Base-by-base conservation (phyloP, 2,113 vertebrate species). In the Limnothrissa miodon region DNA sequence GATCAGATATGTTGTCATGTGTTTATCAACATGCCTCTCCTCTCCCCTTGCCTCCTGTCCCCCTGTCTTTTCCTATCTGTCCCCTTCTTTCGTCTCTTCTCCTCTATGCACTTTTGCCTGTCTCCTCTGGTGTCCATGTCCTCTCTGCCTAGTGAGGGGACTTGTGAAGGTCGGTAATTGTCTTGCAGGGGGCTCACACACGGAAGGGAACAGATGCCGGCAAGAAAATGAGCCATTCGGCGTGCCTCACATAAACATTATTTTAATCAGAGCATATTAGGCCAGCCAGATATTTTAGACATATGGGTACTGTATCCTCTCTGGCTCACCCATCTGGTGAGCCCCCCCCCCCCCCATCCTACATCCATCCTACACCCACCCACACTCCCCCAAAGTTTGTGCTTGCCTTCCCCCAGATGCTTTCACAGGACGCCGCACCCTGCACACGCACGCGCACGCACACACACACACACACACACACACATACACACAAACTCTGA, bases 181-280 rank as follows among this genome's bases (percentile, higher is more conserved):
- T 87, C 82, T 86, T 86, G 80, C 84, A 83, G 88, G 85, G 86
- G 25, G 29, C 66, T 66, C 59, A 8, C 59, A 70, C 62, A 85
- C 87, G 86, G 9, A 81, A n/a, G 90, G 78, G 87, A 93, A 93
- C 94, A 95, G 92, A 93, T 95, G 94, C 90, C 91, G 74, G 89
- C 89, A 89, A 90, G 87, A 89, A 90, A 92, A 93, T 94, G 90
- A 94, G 92, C 90, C 74, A 87, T 91, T 92, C 88, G 89, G 78
- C 78, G 87, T 91, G 92, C 84, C 85, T 89, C 92, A 90, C 91
- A 91, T 91, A 90, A 90, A 90, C 91, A 91, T 93, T 92, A 90
- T 91, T 94, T 92, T 93, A 94, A 95, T 94, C 93, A 94, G 93
- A 94, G 92, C 92, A 90, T 80, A 93, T 93, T 90, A 93, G 91